Evolutionary conservation across 2,888 invertebrate species (phyloP).

Genomic region (Philhelius pedissequus): DNA sequence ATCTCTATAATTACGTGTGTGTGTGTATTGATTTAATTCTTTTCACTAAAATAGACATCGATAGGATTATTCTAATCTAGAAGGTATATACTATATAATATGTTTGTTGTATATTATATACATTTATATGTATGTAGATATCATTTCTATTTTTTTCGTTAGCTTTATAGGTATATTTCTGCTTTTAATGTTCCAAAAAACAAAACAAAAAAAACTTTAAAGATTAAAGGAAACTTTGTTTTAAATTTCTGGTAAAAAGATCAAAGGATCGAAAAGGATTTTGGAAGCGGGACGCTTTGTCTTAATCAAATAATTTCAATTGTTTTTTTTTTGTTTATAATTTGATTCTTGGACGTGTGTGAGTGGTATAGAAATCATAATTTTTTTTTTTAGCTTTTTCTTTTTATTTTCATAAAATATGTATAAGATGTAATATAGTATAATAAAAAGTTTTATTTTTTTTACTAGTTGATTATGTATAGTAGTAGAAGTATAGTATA

Average conservation of each 20-base stretch:
- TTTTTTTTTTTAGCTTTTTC: neutral
- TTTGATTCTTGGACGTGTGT: slow-evolving; percentile 55
- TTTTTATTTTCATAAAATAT: slow-evolving; percentile 37
- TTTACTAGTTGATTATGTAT: slow-evolving; percentile 64
- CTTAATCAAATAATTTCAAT: slow-evolving; percentile 16
- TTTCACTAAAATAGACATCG: slow-evolving; percentile 66
- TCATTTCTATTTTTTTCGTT: slow-evolving; percentile 19
- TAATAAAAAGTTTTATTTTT: slow-evolving; percentile 38
- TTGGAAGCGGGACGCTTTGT: slow-evolving; percentile 51
- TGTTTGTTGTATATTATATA: neutral
- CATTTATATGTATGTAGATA: slow-evolving; percentile 6
- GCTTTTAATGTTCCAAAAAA: slow-evolving; percentile 28
- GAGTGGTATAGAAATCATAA: slow-evolving; percentile 50
- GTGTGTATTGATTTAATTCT: slow-evolving; percentile 39
- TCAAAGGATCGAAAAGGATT: slow-evolving; percentile 59
- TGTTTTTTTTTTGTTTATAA: neutral
- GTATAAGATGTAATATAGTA: slow-evolving; percentile 51
- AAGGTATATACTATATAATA: slow-evolving; percentile 19
- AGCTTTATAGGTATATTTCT: slow-evolving; percentile 5
- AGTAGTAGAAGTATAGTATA: slow-evolving; percentile 63
- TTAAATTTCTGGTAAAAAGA: slow-evolving; percentile 3
- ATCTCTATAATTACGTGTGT: slow-evolving; percentile 41
- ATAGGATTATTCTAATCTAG: slow-evolving; percentile 63
- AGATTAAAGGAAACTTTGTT: neutral
- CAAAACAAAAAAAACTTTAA: neutral